Evolutionary conservation across 2,113 vertebrate genomes (phyloP).

Genomic region (Gallinago undulata): DNA sequence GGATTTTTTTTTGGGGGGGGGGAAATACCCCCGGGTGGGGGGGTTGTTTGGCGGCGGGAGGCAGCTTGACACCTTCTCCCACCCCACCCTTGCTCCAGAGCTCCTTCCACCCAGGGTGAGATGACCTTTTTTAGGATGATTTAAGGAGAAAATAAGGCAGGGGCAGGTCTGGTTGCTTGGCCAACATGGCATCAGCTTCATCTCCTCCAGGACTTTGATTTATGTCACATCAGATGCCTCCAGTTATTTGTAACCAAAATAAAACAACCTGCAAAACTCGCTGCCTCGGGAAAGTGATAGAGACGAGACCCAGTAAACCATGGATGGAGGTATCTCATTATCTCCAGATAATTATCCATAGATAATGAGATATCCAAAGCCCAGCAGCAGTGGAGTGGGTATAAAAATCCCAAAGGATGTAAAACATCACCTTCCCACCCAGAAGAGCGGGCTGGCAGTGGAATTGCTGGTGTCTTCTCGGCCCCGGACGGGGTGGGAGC

Average conservation of each 20-base stretch:
- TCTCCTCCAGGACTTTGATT: not conserved
- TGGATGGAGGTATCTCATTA: conserved; percentile 12
- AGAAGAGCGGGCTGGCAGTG: not conserved
- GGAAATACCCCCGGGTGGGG: accelerated
- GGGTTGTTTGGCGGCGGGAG: not conserved
- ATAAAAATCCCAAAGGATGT: not conserved
- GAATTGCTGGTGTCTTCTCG: not conserved
- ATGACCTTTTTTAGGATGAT: not conserved
- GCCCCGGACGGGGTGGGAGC: not conserved
- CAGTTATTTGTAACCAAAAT: not conserved
- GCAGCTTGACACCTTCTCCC: not conserved
- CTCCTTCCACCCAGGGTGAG: not conserved
- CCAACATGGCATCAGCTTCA: not conserved
- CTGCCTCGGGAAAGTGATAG: not conserved
- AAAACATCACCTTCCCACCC: not conserved
- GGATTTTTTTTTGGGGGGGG: not conserved
- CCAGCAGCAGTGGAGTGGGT: not conserved
- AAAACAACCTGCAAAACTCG: not conserved
- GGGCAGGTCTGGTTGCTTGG: not conserved
- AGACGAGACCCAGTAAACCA: not conserved
- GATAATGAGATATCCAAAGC: conserved; percentile 7
- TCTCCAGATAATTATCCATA: not conserved
- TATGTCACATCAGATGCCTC: not conserved
- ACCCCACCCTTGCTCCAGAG: not conserved
- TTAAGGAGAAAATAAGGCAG: not conserved